phyloP scores from a whole-genome alignment of 2,113 vertebrate species.

The Tychaedon coryphoeus region DNA sequence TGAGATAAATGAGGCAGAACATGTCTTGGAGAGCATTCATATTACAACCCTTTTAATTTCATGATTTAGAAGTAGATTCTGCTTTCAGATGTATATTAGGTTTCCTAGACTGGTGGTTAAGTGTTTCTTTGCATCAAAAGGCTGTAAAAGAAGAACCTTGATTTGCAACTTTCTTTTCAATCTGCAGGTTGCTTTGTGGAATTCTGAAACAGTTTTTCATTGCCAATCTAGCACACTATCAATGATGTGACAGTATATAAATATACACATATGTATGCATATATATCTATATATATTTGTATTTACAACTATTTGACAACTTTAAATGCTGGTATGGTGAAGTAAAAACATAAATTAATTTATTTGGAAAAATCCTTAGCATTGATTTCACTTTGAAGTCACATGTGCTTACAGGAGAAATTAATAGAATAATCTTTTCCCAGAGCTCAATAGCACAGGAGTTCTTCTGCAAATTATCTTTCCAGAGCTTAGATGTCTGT shows the following conservation, averaged over 20 bases:
- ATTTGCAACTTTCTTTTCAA: not conserved
- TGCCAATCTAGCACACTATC: rapidly evolving
- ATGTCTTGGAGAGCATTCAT: not conserved
- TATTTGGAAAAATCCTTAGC: not conserved
- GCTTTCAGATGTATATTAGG: not conserved
- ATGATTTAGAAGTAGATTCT: not conserved
- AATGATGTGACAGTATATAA: not conserved
- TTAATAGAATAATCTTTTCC: not conserved
- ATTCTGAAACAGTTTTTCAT: not conserved
- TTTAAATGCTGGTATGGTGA: not conserved
- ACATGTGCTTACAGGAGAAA: not conserved
- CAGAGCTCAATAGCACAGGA: not conserved
- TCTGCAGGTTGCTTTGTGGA: not conserved
- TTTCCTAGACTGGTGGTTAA: not conserved
- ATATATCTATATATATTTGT: no score
- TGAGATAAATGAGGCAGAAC: not conserved
- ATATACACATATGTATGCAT: not conserved
- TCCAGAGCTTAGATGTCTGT: not conserved
- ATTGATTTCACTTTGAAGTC: not conserved
- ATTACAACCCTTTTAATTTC: not conserved
- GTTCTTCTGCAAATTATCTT: not conserved
- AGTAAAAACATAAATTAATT: not conserved
- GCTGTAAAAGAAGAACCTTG: not conserved
- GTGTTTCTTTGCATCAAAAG: not conserved
- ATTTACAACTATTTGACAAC: not conserved